Conservation (phyloP, 2,797 vertebrate genomes). For the Naso thynnoides region DNA sequence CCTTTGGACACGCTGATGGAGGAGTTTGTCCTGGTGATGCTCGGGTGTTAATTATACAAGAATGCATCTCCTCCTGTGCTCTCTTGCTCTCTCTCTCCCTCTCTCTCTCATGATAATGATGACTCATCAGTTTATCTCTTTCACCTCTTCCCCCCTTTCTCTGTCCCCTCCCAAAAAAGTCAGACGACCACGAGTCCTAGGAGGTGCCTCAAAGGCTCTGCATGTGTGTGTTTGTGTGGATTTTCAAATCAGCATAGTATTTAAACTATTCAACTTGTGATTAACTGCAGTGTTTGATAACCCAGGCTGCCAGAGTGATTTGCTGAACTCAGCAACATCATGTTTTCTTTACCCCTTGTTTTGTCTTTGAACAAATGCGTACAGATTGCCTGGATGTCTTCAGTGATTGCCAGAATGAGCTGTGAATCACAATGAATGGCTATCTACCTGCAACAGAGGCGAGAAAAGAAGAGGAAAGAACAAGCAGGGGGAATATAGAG, state of each 20-base stretch:
- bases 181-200: background rate
- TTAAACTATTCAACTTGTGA: constrained; percentile 51
- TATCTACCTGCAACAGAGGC: constrained; percentile 9
- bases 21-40: constrained; percentile 81
- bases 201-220: background rate
- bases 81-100: constrained; percentile 8
- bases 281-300: constrained; percentile 66
- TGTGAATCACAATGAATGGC: constrained; percentile 41
- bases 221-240: constrained; percentile 17
- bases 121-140: constrained; percentile 73
- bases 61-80: constrained; percentile 58
- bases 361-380: constrained; percentile 58
- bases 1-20: constrained; percentile 86
- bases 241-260: constrained; percentile 51
- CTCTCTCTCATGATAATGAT: constrained; percentile 45
- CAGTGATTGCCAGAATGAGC: constrained; percentile 50
- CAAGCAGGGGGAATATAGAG: background rate
- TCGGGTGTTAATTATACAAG: constrained; percentile 79
- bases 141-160: background rate
- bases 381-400: constrained; percentile 59
- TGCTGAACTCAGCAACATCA: constrained; percentile 60
- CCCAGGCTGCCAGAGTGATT: constrained; percentile 48
- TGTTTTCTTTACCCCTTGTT: constrained; percentile 49
- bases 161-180: constrained; percentile 22
- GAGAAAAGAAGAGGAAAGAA: background rate